phyloP scores from a whole-genome alignment of 2,113 vertebrate species.

The Neotoma lepida region DNA sequence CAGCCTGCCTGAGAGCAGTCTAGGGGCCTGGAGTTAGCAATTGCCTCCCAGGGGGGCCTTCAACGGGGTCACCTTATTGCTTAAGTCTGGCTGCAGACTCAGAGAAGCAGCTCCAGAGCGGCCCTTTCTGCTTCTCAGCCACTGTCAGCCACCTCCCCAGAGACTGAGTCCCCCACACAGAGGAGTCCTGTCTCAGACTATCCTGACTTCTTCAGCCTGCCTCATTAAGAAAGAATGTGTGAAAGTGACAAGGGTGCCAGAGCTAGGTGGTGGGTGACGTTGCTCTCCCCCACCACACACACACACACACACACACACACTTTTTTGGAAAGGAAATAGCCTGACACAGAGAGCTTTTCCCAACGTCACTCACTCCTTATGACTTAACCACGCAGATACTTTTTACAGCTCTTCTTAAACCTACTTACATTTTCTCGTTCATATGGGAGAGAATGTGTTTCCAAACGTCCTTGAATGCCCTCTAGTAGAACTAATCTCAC shows the following conservation, averaged over 20 bases:
- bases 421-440: neutral
- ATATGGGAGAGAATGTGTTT: neutral
- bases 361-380: neutral
- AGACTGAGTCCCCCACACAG: neutral
- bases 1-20: neutral
- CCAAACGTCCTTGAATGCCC: neutral
- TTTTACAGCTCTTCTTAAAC: constrained; percentile 38
- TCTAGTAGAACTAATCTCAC: constrained; percentile 9
- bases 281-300: neutral
- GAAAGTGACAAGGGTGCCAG: neutral
- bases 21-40: neutral
- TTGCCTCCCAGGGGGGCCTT: neutral
- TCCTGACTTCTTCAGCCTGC: neutral
- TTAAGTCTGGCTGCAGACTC: neutral
- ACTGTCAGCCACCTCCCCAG: neutral
- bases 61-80: neutral
- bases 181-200: neutral
- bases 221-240: neutral
- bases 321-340: neutral
- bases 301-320: neutral
- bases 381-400: neutral
- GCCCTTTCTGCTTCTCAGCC: neutral
- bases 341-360: neutral
- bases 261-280: neutral
- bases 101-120: neutral